Conservation (phyloP, 2,113 vertebrate genomes). For the Benitochromis conjunctus region DNA sequence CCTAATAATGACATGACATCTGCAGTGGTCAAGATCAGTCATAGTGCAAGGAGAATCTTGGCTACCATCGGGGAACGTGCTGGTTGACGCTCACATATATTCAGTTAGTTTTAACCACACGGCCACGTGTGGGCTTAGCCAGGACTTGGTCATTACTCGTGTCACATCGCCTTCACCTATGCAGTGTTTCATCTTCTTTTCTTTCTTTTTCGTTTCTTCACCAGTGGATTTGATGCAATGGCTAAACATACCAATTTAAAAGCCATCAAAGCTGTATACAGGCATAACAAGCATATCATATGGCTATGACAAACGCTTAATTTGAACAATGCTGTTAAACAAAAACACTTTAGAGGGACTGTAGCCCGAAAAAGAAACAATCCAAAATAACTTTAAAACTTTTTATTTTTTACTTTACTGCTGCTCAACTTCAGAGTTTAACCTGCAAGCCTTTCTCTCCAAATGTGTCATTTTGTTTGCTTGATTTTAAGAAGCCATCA, state of each 20-base stretch:
- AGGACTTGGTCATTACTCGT: conserved; percentile 13
- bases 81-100: conserved; percentile 28
- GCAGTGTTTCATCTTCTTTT: neutral
- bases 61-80: neutral
- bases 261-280: neutral
- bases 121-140: neutral
- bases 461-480: neutral
- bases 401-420: neutral
- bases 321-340: neutral
- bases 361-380: neutral
- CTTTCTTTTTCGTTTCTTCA: neutral
- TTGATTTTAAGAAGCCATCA: neutral
- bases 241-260: too few relatives aligned
- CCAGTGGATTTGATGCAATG: too few relatives aligned
- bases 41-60: conserved; percentile 1
- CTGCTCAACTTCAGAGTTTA: conserved; percentile 1
- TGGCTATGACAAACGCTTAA: neutral
- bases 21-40: conserved; percentile 52
- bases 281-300: neutral
- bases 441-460: neutral
- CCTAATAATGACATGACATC: conserved; percentile 30
- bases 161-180: conserved; percentile 2
- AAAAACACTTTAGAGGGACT: neutral
- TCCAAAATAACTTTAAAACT: neutral
- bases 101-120: conserved; percentile 29